Conservation (phyloP, 1,140 invertebrate species). For the Calycopis cecrops region DNA sequence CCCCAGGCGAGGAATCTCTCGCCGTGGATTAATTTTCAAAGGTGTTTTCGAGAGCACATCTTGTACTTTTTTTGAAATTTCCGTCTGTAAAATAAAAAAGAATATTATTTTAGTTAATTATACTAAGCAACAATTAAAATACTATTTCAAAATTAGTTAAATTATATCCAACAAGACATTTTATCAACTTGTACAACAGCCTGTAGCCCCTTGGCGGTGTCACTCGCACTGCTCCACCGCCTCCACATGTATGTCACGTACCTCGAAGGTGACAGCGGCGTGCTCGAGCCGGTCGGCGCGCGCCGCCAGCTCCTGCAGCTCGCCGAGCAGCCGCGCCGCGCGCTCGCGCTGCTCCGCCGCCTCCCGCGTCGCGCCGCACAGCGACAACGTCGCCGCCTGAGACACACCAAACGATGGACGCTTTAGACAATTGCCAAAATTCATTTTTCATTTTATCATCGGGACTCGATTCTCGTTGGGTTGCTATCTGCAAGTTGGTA, state of each 20-base stretch:
- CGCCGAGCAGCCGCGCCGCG: constrained; percentile 23
- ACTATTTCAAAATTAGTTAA: too few species aligned
- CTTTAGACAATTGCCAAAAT: too few species aligned
- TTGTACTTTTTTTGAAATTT: constrained; percentile 80
- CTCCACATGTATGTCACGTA: constrained; percentile 34
- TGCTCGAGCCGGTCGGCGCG: constrained; percentile 32
- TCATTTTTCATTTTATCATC: too few species aligned
- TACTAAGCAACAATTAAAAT: background rate
- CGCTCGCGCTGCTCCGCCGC: constrained; percentile 47
- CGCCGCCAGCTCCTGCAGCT: constrained; percentile 21
- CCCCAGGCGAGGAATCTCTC: constrained; percentile 71
- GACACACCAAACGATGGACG: constrained; percentile 76
- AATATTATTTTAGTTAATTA: too few species aligned
- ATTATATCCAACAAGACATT: too few species aligned
- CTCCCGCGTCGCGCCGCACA: constrained; percentile 65
- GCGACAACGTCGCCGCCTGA: constrained; percentile 63
- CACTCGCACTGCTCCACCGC: too few species aligned
- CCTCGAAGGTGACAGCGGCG: constrained; percentile 80
- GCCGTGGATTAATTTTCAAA: constrained; percentile 81
- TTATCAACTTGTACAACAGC: too few species aligned
- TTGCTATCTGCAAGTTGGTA: too few species aligned
- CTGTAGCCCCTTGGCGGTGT: too few species aligned
- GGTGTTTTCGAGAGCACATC: constrained; percentile 81
- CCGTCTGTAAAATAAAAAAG: constrained; percentile 74
- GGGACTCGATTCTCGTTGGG: too few species aligned